These are phyloP conservation scores for Melanophora roralis DNA, from an alignment of 2,888 invertebrate species.

Conservation along the genomic window DNA sequence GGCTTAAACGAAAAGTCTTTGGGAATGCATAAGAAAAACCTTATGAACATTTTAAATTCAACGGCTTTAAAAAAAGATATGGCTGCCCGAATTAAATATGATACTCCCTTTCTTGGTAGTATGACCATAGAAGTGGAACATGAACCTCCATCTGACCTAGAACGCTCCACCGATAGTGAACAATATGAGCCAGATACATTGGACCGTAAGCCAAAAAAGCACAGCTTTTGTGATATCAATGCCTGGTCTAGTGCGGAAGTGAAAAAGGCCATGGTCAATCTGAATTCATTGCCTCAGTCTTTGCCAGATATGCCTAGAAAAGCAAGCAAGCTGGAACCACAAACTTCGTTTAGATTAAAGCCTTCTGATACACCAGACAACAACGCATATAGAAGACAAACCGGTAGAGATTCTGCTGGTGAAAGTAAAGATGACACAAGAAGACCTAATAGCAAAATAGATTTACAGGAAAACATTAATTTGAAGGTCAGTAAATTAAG, in stretches of 20 bases:
- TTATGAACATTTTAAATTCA: constrained; percentile 61
- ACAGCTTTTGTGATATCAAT: constrained; percentile 78
- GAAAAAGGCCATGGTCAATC: constrained; percentile 65
- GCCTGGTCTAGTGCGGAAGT: constrained; percentile 79
- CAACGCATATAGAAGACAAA: constrained; percentile 25
- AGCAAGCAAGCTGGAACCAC: constrained; percentile 79
- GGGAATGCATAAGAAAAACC: constrained; percentile 72
- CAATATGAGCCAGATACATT: constrained; percentile 91
- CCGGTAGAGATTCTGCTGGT: constrained; percentile 52
- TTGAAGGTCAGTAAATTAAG: constrained; percentile 82
- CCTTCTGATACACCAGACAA: constrained; percentile 21
- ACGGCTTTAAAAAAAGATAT: constrained; percentile 69
- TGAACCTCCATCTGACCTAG: constrained; percentile 86
- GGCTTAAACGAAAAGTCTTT: constrained; percentile 75
- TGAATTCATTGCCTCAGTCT: constrained; percentile 33
- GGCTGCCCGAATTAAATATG: constrained; percentile 79
- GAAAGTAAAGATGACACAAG: constrained; percentile 58
- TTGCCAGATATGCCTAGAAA: constrained; percentile 44
- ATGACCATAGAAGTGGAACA: constrained; percentile 91
- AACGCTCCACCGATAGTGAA: constrained; percentile 81
- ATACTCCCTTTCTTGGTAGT: constrained; percentile 83
- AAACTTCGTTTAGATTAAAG: constrained; percentile 84
- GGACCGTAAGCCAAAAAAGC: constrained; percentile 85
- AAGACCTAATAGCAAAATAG: constrained; percentile 13
- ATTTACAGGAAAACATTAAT: constrained; percentile 25